phyloP scores from a whole-genome alignment of 2,888 invertebrate species.

The Trichogramma evanescens region DNA sequence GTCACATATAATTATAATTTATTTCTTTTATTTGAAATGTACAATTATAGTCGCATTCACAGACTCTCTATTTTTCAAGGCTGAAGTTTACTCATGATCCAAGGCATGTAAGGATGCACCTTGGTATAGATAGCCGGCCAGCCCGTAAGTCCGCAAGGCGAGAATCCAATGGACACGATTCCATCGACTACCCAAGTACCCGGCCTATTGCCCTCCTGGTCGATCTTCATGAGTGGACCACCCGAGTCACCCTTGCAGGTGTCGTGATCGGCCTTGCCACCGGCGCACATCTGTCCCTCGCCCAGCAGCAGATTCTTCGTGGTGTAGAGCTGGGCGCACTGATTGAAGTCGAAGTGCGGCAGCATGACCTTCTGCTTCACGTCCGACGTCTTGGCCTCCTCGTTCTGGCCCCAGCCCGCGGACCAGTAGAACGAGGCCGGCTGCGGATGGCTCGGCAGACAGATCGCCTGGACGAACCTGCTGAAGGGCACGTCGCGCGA shows the following conservation, averaged over 20 bases:
- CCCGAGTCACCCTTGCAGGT: conserved; percentile 73
- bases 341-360: conserved; percentile 46
- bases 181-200: conserved; percentile 51
- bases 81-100: conserved; percentile 50
- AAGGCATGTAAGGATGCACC: conserved; percentile 54
- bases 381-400: conserved; percentile 48
- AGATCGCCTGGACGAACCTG: conserved; percentile 56
- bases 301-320: conserved; percentile 47
- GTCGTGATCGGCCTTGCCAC: conserved; percentile 61
- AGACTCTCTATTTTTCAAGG: conserved; percentile 14
- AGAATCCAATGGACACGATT: conserved; percentile 57
- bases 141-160: conserved; percentile 50
- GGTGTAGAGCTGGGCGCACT: conserved; percentile 54
- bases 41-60: background rate
- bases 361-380: conserved; percentile 53
- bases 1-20: no score
- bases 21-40: no score
- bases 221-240: conserved; percentile 61
- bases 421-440: conserved; percentile 49
- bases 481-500: conserved; percentile 50
- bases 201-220: conserved; percentile 8
- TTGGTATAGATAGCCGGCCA: conserved; percentile 59
- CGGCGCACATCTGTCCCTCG: conserved; percentile 61
- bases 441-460: conserved; percentile 49
- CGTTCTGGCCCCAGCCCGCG: conserved; percentile 63